These are phyloP conservation scores for Agrenia bidenticulata DNA, from an alignment of 2,888 invertebrate species.

Conservation along the genomic window DNA sequence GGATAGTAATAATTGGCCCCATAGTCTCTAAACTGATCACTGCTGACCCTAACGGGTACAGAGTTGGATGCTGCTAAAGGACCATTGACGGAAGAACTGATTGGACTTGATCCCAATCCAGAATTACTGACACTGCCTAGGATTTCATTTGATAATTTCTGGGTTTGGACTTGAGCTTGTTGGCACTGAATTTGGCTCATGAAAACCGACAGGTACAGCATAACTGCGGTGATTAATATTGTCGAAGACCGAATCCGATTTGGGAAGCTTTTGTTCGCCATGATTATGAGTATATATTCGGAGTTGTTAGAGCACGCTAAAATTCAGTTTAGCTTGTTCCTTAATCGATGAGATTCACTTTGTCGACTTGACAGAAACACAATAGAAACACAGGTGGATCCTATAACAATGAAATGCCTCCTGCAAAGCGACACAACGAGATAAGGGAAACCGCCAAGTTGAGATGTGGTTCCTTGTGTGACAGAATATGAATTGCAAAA, in stretches of 20 bases:
- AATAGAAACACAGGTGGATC: not conserved
- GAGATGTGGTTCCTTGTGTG: not conserved
- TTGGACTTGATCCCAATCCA: not conserved
- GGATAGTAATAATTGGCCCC: conserved; percentile 27
- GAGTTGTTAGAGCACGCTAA: no score
- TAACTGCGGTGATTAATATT: not conserved
- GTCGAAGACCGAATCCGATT: not conserved
- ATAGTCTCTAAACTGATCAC: conserved; percentile 21
- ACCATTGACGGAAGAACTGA: not conserved
- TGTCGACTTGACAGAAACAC: not conserved
- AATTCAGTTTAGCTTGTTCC: no score
- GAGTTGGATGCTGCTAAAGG: not conserved
- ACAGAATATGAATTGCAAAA: conserved; percentile 11
- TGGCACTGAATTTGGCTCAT: not conserved
- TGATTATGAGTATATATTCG: no score
- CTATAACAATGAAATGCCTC: conserved; percentile 6
- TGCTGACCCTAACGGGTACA: not conserved
- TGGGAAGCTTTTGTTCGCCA: not conserved
- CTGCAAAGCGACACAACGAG: not conserved
- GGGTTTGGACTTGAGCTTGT: not conserved
- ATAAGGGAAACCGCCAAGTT: not conserved
- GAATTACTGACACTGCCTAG: not conserved
- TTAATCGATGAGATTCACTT: not conserved
- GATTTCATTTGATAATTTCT: conserved; percentile 17
- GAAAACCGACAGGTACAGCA: not conserved